Evolutionary conservation across 1,140 invertebrate species (phyloP).

Genomic region (Cydia pomonella): DNA sequence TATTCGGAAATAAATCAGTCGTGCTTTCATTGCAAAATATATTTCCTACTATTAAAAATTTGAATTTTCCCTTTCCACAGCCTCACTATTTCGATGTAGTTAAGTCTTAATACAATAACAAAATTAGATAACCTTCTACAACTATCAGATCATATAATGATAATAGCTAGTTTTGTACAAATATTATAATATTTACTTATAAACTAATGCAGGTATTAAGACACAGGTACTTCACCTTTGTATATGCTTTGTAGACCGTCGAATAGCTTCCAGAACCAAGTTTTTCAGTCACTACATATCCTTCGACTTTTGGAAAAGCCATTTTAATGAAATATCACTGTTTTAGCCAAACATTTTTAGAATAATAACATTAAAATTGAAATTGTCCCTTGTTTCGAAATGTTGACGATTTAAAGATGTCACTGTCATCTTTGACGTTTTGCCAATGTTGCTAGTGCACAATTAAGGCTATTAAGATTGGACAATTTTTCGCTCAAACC

Average conservation of each 20-base stretch:
- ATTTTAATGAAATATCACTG: conserved; percentile 44
- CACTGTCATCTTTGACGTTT: not conserved
- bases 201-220: conserved; percentile 1
- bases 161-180: not conserved
- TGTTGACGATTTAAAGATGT: not conserved
- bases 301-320: conserved; percentile 83
- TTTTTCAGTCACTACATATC: conserved; percentile 87
- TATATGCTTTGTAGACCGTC: conserved; percentile 91
- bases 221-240: conserved; percentile 83
- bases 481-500: too few relatives aligned
- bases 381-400: not conserved
- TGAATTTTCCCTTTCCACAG: too few relatives aligned
- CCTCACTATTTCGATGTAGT: not conserved
- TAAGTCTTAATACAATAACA: not conserved
- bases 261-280: conserved; percentile 94
- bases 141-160: conserved; percentile 4
- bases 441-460: not conserved
- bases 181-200: conserved; percentile 27
- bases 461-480: too few relatives aligned
- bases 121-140: not conserved
- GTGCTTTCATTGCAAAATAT: too few relatives aligned
- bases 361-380: not conserved
- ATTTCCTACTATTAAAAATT: too few relatives aligned
- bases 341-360: not conserved
- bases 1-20: too few relatives aligned